These are phyloP conservation scores for Glaucomys volans DNA, from an alignment of 2,113 vertebrate genomes.

Conservation along the genomic window DNA sequence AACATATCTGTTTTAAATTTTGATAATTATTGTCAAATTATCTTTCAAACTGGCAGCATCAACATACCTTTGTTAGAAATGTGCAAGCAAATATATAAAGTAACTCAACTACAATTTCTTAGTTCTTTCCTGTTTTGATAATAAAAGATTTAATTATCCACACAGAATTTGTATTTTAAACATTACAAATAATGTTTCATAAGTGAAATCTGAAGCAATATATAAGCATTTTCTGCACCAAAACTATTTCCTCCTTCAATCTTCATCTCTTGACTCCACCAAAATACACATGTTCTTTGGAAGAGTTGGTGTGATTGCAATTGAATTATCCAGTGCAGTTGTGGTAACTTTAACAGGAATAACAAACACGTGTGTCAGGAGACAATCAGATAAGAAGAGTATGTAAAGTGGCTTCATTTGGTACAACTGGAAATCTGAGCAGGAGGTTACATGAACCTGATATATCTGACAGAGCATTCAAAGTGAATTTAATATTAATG, in stretches of 20 bases:
- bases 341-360: neutral
- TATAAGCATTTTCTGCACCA: neutral
- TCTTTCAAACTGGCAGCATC: neutral
- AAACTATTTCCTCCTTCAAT: neutral
- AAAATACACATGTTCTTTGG: neutral
- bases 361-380: neutral
- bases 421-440: neutral
- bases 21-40: neutral
- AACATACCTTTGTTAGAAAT: neutral
- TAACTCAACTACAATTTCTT: neutral
- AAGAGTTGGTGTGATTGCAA: neutral
- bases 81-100: neutral
- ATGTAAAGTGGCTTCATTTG: neutral
- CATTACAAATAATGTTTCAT: neutral
- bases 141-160: neutral
- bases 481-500: constrained; percentile 9
- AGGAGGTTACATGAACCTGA: neutral
- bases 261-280: neutral
- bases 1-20: neutral
- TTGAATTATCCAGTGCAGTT: neutral
- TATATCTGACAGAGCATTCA: neutral
- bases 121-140: neutral
- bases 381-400: neutral
- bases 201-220: neutral
- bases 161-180: neutral